These are phyloP conservation scores for Tigriopus japonicus DNA, from an alignment of 1,140 invertebrate species.

Conservation along the genomic window DNA sequence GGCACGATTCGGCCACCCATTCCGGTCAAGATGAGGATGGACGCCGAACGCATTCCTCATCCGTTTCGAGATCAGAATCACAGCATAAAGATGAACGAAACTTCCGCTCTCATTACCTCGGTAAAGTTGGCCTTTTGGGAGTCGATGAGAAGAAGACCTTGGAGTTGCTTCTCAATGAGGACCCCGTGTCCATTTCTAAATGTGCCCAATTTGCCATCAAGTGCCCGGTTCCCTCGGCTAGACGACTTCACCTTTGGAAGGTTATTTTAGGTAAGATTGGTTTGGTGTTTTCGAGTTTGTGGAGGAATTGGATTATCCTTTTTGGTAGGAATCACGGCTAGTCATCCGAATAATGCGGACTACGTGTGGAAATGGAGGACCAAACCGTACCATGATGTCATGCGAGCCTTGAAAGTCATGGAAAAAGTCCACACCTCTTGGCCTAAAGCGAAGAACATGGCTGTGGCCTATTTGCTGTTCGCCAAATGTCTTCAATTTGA, in stretches of 20 bases:
- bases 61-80: neutral
- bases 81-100: conserved; percentile 34
- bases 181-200: conserved; percentile 56
- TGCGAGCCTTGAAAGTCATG: conserved; percentile 44
- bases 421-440: conserved; percentile 29
- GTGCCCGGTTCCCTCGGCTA: conserved; percentile 57
- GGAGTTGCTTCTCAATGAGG: conserved; percentile 74
- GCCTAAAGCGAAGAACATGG: conserved; percentile 11
- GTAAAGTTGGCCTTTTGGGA: conserved; percentile 67
- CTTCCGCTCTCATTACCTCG: conserved; percentile 74
- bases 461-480: conserved; percentile 14
- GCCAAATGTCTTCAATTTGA: conserved; percentile 7
- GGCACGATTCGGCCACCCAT: neutral
- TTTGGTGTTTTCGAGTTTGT: conserved; percentile 17
- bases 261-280: conserved; percentile 43
- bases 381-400: conserved; percentile 51
- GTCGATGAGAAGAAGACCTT: conserved; percentile 80
- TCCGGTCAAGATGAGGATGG: neutral
- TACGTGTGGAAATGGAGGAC: conserved; percentile 49
- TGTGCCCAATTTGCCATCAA: conserved; percentile 62
- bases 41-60: neutral
- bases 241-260: conserved; percentile 66
- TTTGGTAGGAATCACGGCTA: conserved; percentile 43
- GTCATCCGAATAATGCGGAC: conserved; percentile 46
- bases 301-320: conserved; percentile 33